Conservation (phyloP, 2,113 vertebrate genomes). For the Colistium nudipinnis region DNA sequence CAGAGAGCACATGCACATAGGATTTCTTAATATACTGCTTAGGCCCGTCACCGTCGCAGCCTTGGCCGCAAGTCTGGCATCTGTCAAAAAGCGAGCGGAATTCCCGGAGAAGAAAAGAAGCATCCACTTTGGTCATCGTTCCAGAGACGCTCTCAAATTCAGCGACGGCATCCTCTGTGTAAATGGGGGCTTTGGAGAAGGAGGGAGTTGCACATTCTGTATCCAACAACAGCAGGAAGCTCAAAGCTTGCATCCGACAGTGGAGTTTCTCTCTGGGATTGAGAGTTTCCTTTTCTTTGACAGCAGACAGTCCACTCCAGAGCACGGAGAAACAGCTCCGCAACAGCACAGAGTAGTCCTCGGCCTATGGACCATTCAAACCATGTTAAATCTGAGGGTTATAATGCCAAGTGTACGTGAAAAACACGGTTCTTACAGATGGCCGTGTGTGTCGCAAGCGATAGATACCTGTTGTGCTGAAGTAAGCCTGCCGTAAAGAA, state of each 20-base stretch:
- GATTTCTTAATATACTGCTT: slow-evolving; percentile 7
- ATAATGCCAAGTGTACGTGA: not conserved
- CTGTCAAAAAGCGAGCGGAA: slow-evolving; percentile 45
- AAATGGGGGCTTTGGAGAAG: slow-evolving; percentile 75
- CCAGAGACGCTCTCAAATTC: slow-evolving; percentile 74
- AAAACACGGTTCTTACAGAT: not conserved
- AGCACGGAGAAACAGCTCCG: slow-evolving; percentile 84
- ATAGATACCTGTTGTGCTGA: slow-evolving; percentile 52
- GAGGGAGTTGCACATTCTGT: slow-evolving; percentile 28
- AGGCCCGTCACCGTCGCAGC: not conserved
- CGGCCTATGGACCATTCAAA: slow-evolving; percentile 53
- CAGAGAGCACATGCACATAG: slow-evolving; percentile 66
- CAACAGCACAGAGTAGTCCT: slow-evolving; percentile 79
- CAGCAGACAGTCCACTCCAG: slow-evolving; percentile 79
- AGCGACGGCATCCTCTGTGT: slow-evolving; percentile 73
- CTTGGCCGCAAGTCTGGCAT: not conserved
- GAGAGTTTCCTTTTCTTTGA: slow-evolving; percentile 36
- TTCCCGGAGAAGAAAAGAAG: slow-evolving; percentile 75
- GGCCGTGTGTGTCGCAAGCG: not conserved
- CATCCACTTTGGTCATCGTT: slow-evolving; percentile 69
- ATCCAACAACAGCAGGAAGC: slow-evolving; percentile 86
- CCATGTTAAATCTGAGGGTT: not conserved
- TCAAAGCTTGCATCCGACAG: slow-evolving; percentile 82
- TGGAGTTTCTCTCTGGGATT: slow-evolving; percentile 58
- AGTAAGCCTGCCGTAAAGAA: slow-evolving; percentile 81